Evolutionary conservation across 1,140 invertebrate genomes (phyloP), one percentile per base, ranked within the genome.

Genomic region (Glossosoma conforme): DNA sequence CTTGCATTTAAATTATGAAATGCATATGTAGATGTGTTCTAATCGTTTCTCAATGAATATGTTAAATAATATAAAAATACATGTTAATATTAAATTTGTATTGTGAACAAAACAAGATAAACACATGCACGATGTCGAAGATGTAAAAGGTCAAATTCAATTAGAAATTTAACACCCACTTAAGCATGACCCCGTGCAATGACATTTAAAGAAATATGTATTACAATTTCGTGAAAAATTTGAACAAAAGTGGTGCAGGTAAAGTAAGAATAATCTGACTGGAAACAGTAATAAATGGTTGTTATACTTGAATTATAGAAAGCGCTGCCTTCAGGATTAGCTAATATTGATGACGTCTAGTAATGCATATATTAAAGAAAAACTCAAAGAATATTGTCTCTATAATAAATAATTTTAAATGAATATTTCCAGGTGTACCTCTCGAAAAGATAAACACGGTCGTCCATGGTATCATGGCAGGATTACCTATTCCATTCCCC

Each of bases 391-490:
- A 30, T n/a, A 17, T 13, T 19, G 38, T 32, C 13, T 14, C 10
- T 18, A 18, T 28, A 32, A 42, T 42, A 45, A 45, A 14, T 45
- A 2, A 46, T 44, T 46, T 25, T 3, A 8, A 30, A 52, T 44
- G 52, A 48, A 54, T 22, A 33, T 61, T 72, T 69, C 11, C 61
- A 83, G 82, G 68, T 17, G 53, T 62, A 52, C 67, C 72, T 13
- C 60, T 71, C 0, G 60, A 59, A 2, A 56, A 48, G n/a, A 62
- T 86, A 2, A 77, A 65, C 18, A 78, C 81, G 2, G 75, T 81
- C 2, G 81, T 87, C 0, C 81, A 87, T 67, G 87, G 87, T 2
- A 71, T 87, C 22, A 73, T 90, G 14, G 68, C 79, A 62, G 80
- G 79, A 36, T 62, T 87, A 10, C 79, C 83, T 1, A 69, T 87